phyloP scores from a whole-genome alignment of 2,113 vertebrate genomes.

The Indicator indicator region DNA sequence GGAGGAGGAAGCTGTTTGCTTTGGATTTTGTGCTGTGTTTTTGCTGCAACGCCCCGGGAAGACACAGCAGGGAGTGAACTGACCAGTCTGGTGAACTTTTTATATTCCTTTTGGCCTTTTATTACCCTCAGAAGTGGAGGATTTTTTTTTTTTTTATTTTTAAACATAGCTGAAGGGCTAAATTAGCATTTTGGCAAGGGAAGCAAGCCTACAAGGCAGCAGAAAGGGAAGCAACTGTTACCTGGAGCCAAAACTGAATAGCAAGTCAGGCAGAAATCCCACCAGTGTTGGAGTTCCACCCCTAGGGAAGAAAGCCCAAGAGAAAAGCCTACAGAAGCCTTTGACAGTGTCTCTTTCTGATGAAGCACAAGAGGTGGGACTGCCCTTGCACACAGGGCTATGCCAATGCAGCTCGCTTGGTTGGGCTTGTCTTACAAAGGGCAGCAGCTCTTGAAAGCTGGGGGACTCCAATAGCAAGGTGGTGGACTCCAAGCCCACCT shows the following conservation, averaged over 20 bases:
- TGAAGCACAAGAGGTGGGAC: not conserved
- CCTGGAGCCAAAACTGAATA: constrained; percentile 43
- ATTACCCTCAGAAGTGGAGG: constrained; percentile 52
- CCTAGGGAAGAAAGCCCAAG: not conserved
- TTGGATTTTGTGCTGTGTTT: constrained; percentile 57
- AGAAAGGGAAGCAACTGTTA: constrained; percentile 28
- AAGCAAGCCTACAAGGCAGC: constrained; percentile 19
- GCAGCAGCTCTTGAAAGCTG: not conserved
- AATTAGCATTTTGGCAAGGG: constrained; percentile 63
- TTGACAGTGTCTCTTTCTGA: not conserved
- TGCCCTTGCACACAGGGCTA: not conserved
- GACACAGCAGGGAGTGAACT: constrained; percentile 56
- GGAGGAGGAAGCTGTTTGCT: constrained; percentile 52
- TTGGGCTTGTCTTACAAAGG: not conserved
- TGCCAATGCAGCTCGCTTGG: not conserved
- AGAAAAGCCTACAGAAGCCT: not conserved
- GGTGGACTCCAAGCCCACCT: not conserved
- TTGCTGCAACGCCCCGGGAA: constrained; percentile 61
- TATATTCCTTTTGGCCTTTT: constrained; percentile 69
- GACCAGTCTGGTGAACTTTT: constrained; percentile 70
- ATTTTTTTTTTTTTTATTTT: constrained; percentile 55
- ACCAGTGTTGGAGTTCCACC: not conserved
- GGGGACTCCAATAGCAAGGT: not conserved
- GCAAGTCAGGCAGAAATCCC: constrained; percentile 38
- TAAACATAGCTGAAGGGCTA: constrained; percentile 61